Conservation (phyloP, 1,140 invertebrate genomes). For the Phocides pigmalion region DNA sequence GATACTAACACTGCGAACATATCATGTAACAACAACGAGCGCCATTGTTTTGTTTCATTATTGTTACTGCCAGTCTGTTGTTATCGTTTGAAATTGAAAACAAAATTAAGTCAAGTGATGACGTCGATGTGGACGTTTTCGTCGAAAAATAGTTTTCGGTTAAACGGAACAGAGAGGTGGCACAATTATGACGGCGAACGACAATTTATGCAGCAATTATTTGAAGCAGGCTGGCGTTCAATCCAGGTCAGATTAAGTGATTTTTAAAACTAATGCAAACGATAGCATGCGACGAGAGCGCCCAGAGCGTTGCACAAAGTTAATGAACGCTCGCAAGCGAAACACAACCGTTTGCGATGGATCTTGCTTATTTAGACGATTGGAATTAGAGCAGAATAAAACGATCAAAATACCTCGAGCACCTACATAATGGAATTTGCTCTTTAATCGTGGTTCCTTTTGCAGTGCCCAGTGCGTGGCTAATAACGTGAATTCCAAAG, state of each 20-base stretch:
- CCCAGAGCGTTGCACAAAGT: slow-evolving; percentile 56
- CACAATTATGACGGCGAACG: slow-evolving; percentile 69
- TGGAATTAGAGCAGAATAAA: slow-evolving; percentile 36
- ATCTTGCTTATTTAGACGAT: slow-evolving; percentile 33
- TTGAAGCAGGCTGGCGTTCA: slow-evolving; percentile 71
- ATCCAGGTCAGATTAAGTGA: slow-evolving; percentile 79
- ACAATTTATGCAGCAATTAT: slow-evolving; percentile 80
- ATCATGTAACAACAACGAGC: slow-evolving; percentile 12
- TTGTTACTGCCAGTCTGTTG: slow-evolving; percentile 10
- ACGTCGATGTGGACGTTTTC: slow-evolving; percentile 35
- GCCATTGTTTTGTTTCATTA: slow-evolving; percentile 20
- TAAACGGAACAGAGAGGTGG: slow-evolving; percentile 45
- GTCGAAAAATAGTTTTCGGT: slow-evolving; percentile 43
- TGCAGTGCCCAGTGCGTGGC: slow-evolving; percentile 21
- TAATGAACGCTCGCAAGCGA: slow-evolving; percentile 61
- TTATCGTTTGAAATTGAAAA: slow-evolving; percentile 34
- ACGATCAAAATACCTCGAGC: slow-evolving; percentile 30
- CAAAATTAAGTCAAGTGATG: slow-evolving; percentile 34
- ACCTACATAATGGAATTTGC: slow-evolving; percentile 27
- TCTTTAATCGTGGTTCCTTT: slow-evolving; percentile 27
- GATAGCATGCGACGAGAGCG: slow-evolving; percentile 62
- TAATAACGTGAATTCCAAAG: slow-evolving; percentile 40
- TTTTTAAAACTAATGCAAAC: slow-evolving; percentile 80
- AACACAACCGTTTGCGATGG: slow-evolving; percentile 37
- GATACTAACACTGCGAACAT: slow-evolving; percentile 6